phyloP scores from a whole-genome alignment of 2,888 invertebrate species.

The Pristionchus exspectatus region DNA sequence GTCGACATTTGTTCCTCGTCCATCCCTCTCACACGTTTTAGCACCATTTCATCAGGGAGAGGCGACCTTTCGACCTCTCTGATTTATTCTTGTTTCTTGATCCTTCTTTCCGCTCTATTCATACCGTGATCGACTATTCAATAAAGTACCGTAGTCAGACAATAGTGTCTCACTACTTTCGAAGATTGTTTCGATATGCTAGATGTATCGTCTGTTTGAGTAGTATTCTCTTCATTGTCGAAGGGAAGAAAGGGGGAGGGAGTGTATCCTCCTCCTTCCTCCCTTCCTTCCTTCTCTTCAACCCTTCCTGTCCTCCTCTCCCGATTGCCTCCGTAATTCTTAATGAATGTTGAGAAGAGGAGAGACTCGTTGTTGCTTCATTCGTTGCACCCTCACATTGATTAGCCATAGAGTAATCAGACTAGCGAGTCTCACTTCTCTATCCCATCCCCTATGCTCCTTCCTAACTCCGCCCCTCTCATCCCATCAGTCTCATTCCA shows the following conservation, averaged over 20 bases:
- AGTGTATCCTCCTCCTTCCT: background rate
- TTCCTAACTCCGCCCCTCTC: conserved; percentile 3
- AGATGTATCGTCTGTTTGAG: conserved; percentile 40
- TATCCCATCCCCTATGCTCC: background rate
- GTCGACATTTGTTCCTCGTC: conserved; percentile 37
- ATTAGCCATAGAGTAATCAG: background rate
- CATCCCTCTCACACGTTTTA: background rate
- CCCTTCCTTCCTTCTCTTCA: background rate
- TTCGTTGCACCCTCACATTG: background rate
- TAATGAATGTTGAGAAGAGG: conserved; percentile 26
- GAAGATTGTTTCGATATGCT: background rate
- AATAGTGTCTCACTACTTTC: background rate
- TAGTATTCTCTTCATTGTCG: conserved; percentile 34
- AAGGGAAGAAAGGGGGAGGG: background rate
- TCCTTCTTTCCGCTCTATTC: background rate
- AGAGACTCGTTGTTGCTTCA: background rate
- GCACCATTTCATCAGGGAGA: background rate
- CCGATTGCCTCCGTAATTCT: conserved; percentile 28
- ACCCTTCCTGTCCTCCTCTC: background rate
- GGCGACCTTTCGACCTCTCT: background rate
- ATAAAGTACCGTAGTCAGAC: background rate
- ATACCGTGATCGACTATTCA: background rate
- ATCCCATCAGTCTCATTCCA: background rate
- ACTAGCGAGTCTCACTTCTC: background rate
- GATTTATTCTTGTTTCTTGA: background rate